These are phyloP conservation scores for Lacerta bilineata DNA, from an alignment of 2,797 vertebrate genomes.

Conservation along the genomic window DNA sequence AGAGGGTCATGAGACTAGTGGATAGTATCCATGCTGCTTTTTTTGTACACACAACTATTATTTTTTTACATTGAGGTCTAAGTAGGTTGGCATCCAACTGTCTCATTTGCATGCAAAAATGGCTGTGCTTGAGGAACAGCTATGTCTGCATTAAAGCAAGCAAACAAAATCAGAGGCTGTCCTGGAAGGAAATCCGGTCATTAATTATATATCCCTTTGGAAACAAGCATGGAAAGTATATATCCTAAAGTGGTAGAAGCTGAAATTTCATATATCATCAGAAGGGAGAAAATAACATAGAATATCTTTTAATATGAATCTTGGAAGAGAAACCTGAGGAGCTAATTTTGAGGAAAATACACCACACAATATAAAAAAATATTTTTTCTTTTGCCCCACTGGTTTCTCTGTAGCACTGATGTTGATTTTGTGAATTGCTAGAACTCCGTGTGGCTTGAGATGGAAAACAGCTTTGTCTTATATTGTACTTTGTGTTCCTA, in stretches of 20 bases:
- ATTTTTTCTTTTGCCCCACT: background rate
- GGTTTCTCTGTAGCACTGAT: background rate
- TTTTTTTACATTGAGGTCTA: slow-evolving; percentile 23
- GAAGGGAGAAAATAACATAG: background rate
- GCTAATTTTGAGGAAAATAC: slow-evolving; percentile 1
- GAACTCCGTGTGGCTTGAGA: background rate
- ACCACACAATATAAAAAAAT: background rate
- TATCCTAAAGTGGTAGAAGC: background rate
- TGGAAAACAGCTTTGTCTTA: background rate
- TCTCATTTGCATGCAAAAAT: background rate
- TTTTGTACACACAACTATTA: slow-evolving; percentile 1
- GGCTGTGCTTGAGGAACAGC: slow-evolving; percentile 32
- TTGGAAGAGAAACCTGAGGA: slow-evolving; percentile 8
- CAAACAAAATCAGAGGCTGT: background rate
- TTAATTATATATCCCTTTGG: slow-evolving; percentile 17
- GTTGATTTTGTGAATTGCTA: slow-evolving; percentile 8
- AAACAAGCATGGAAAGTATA: background rate
- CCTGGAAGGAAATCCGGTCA: background rate
- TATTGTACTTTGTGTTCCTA: background rate
- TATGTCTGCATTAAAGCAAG: slow-evolving; percentile 2
- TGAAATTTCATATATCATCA: background rate
- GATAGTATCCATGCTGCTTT: background rate
- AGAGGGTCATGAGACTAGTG: background rate
- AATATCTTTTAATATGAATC: background rate
- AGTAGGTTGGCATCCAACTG: slow-evolving; percentile 42